A percentile compares a stretch with the other conserved stretches of the same genome.
Conservation (phyloP, 1,140 invertebrate genomes). For the Ganaspis sp. region DNA sequence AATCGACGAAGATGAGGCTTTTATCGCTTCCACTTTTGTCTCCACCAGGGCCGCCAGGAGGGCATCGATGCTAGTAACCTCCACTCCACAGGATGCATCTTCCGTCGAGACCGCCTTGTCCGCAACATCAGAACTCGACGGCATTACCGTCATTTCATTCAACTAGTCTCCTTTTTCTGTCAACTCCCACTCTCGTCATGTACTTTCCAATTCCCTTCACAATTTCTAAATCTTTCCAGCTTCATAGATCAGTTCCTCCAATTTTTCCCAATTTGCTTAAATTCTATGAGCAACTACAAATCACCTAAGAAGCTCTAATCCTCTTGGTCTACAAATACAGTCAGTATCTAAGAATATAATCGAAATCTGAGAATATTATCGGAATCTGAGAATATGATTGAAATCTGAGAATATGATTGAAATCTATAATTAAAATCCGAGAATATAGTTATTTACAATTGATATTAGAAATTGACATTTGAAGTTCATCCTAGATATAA, state of each 20-base stretch:
- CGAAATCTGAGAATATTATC: not conserved
- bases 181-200: slow-evolving; percentile 7
- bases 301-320: no score
- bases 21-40: slow-evolving; percentile 78
- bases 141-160: slow-evolving; percentile 72
- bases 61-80: slow-evolving; percentile 80
- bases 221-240: not conserved
- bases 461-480: not conserved
- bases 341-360: not conserved
- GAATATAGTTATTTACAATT: slow-evolving; percentile 3
- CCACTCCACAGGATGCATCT: slow-evolving; percentile 74
- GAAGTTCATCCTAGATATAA: not conserved
- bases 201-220: not conserved
- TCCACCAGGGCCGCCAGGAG: slow-evolving; percentile 81
- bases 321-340: not conserved
- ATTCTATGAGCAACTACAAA: not conserved
- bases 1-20: slow-evolving; percentile 62
- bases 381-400: not conserved
- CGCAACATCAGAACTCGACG: slow-evolving; percentile 76
- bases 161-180: not conserved
- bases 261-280: not conserved
- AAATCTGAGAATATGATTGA: no score
- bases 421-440: not conserved
- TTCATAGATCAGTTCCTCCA: not conserved
- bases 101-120: slow-evolving; percentile 84